A percentile compares a stretch with the other conserved stretches of the same genome.
Evolutionary conservation across 2,113 vertebrate genomes (phyloP).

Genomic region (Neolamprologus fasciatus): DNA sequence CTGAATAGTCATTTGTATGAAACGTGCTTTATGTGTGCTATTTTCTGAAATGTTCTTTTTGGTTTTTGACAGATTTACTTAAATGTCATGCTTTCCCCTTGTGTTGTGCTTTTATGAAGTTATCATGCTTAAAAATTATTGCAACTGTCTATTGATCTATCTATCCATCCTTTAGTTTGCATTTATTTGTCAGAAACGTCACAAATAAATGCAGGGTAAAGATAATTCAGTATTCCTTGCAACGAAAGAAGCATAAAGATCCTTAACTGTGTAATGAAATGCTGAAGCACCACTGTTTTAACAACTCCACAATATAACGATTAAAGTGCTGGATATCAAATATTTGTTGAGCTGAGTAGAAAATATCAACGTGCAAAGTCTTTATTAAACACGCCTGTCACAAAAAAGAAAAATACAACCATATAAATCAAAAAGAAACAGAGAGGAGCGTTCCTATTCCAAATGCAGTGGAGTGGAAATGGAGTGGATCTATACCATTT

Average conservation of each 20-base stretch:
- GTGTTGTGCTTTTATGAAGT: not conserved
- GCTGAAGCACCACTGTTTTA: not conserved
- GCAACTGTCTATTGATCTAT: not conserved
- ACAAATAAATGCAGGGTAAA: not conserved
- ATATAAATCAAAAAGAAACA: not conserved
- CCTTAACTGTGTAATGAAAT: not conserved
- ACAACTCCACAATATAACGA: not conserved
- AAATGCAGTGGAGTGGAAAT: not conserved
- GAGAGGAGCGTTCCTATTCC: not conserved
- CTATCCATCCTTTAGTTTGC: not conserved
- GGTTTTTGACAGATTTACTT: not conserved
- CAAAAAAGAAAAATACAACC: not conserved
- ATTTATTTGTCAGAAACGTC: not conserved
- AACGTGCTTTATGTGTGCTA: not conserved
- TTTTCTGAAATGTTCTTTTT: not conserved
- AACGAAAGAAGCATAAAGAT: not conserved
- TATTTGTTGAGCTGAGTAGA: not conserved
- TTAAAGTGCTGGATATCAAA: not conserved
- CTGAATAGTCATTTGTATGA: not conserved
- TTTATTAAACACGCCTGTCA: not conserved
- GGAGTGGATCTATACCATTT: not conserved
- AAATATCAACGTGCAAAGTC: not conserved
- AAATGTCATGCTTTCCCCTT: not conserved
- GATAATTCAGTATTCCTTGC: not conserved
- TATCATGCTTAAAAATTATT: not conserved